Base-by-base conservation (phyloP, 2,888 invertebrate species). In the Aphodius granarius region DNA sequence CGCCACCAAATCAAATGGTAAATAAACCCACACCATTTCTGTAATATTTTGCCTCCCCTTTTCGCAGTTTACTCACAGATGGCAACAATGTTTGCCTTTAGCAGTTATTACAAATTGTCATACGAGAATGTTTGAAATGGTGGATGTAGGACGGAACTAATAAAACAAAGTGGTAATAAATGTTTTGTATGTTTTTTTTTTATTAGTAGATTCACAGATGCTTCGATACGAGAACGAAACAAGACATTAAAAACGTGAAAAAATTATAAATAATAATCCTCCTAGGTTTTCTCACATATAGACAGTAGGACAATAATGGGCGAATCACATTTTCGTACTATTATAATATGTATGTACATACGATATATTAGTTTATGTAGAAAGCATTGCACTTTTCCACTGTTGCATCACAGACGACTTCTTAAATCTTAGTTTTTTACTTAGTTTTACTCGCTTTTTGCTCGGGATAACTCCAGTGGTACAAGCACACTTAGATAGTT, bases 341-440 rank as follows among this genome's bases (percentile, higher is more conserved):
- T 19, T 17, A 20, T 82, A 78, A 80, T 78, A 80, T 79, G 79
- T 80, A 78, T 78, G 80, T 80, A 76, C 19, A 72, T 72, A 72
- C 19, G 63, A 64, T 72, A 21, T 65, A 65, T 70, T 72, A 71
- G n/a, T 21, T 63, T 23, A 72, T 68, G 74, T 63, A 19, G 81
- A 84, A 86, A 86, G 85, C 86, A 86, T 86, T 86, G 86, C 86
- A 86, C 86, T 86, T 86, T 86, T 85, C 86, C 86, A 84, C 83
- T 83, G 83, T 82, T 84, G 83, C 85, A 86, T 86, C 86, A 86
- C 86, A 86, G 86, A 86, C 85, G 85, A 84, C 81, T 82, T 82
- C 78, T 79, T 81, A 81, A 80, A 81, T 83, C 82, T 83, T 65
- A 66, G 6, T 18, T 19, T 23, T 71, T 22, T 73, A 43, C 70